Evolutionary conservation across 2,113 vertebrate genomes (phyloP).

Genomic region (Neogobius melanostomus): DNA sequence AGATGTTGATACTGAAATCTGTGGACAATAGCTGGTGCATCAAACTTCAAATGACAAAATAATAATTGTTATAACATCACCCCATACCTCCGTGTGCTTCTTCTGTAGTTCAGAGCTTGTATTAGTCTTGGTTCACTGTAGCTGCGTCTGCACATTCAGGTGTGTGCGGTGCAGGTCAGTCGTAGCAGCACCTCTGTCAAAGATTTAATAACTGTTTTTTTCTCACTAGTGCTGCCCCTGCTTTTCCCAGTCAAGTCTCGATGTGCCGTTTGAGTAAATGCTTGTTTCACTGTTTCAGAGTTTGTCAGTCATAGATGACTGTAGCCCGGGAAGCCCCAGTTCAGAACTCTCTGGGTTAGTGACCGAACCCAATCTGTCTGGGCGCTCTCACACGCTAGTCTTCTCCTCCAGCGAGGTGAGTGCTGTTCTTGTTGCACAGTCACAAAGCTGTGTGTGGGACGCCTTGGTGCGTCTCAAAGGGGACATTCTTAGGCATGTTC

Average conservation of each 20-base stretch:
- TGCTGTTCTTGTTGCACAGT: slow-evolving; percentile 68
- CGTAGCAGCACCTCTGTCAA: slow-evolving; percentile 13
- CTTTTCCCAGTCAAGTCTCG: slow-evolving; percentile 25
- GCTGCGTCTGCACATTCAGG: slow-evolving; percentile 15
- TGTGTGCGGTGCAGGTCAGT: slow-evolving; percentile 28
- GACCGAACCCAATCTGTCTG: slow-evolving; percentile 90
- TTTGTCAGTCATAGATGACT: slow-evolving; percentile 93
- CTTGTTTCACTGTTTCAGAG: slow-evolving; percentile 92
- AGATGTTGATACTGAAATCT: not conserved
- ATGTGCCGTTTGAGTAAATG: slow-evolving; percentile 76
- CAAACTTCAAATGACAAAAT: slow-evolving; percentile 1
- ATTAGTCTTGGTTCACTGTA: slow-evolving; percentile 35
- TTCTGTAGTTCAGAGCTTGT: slow-evolving; percentile 41
- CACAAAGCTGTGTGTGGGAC: slow-evolving; percentile 63
- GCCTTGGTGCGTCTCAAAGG: slow-evolving; percentile 59
- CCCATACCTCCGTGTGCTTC: slow-evolving; percentile 46
- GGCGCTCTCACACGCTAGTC: slow-evolving; percentile 92
- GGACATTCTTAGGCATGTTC: slow-evolving; percentile 68
- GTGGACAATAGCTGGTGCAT: slow-evolving; percentile 31
- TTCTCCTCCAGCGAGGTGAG: slow-evolving; percentile 97
- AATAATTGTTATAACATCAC: slow-evolving; percentile 33
- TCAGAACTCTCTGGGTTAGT: slow-evolving; percentile 91
- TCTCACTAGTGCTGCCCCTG: slow-evolving; percentile 18
- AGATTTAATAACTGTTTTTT: not conserved
- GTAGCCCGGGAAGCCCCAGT: slow-evolving; percentile 84